Evolutionary conservation across 1,140 invertebrate genomes (phyloP).

Genomic region (Psix sp.): DNA sequence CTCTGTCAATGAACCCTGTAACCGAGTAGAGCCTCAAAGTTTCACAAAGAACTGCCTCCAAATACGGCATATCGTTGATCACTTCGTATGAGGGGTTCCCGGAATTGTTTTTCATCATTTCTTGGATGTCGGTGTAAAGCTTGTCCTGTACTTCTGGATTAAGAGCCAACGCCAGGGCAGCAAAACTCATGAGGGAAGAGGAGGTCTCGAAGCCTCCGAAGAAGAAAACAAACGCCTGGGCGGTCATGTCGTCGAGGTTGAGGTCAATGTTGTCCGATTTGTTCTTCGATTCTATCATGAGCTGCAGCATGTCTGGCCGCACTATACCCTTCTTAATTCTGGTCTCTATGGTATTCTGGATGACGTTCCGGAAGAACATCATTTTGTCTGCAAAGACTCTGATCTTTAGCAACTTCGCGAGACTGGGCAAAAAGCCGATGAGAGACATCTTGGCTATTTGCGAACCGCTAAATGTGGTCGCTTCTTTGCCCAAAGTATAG

Average conservation of each 20-base stretch:
- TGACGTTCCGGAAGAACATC: slow-evolving; percentile 67
- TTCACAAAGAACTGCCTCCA: slow-evolving; percentile 16
- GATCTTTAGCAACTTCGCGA: slow-evolving; percentile 49
- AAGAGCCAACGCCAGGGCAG: slow-evolving; percentile 76
- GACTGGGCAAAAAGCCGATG: slow-evolving; percentile 8
- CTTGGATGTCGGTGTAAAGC: slow-evolving; percentile 14
- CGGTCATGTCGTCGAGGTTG: slow-evolving; percentile 1
- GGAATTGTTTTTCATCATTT: neutral
- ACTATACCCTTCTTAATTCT: slow-evolving; percentile 67
- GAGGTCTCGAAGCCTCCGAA: slow-evolving; percentile 80
- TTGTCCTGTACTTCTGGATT: slow-evolving; percentile 79
- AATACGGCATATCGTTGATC: slow-evolving; percentile 18
- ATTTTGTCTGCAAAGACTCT: slow-evolving; percentile 38
- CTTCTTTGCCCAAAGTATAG: neutral
- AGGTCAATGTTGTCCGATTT: slow-evolving; percentile 49
- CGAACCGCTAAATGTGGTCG: slow-evolving; percentile 51
- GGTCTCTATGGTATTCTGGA: slow-evolving; percentile 72
- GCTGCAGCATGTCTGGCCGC: slow-evolving; percentile 76
- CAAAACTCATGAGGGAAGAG: slow-evolving; percentile 76
- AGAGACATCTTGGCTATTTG: slow-evolving; percentile 58
- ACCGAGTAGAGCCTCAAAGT: slow-evolving; percentile 15
- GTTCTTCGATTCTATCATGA: slow-evolving; percentile 74
- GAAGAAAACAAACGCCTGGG: slow-evolving; percentile 64
- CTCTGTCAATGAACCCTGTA: slow-evolving; percentile 8
- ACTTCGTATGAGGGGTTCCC: slow-evolving; percentile 14